These are phyloP conservation scores for Agelaius tricolor DNA, from an alignment of 2,113 vertebrate species.

Conservation along the genomic window DNA sequence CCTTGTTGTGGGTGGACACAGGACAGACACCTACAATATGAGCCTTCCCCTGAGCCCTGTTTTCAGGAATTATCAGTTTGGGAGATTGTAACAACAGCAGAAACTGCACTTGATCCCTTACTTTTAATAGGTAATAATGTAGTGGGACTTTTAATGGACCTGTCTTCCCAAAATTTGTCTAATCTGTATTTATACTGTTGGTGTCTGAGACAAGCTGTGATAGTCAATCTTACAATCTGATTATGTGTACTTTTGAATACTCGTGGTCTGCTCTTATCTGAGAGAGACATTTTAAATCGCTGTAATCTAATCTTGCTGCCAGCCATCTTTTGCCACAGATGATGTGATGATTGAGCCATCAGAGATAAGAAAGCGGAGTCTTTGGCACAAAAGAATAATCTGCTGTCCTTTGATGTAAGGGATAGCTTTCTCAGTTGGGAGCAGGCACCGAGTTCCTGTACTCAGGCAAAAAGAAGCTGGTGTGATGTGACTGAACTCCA, in stretches of 20 bases:
- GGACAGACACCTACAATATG: not conserved
- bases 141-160: not conserved
- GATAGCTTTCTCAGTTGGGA: not conserved
- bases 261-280: not conserved
- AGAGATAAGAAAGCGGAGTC: not conserved
- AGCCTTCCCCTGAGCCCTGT: not conserved
- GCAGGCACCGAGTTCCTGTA: not conserved
- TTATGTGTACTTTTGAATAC: conserved; percentile 25
- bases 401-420: not conserved
- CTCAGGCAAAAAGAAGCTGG: not conserved
- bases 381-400: conserved; percentile 5
- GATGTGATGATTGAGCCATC: conserved; percentile 5
- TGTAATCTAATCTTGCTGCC: conserved; percentile 35
- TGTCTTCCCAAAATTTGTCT: not conserved
- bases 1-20: not conserved
- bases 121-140: not conserved
- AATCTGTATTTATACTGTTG: not conserved
- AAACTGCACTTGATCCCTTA: not conserved
- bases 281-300: not conserved
- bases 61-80: not conserved
- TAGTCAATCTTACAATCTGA: conserved; percentile 28
- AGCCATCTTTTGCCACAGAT: not conserved
- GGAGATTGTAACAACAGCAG: not conserved
- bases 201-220: not conserved
- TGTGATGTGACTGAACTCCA: not conserved